A percentile compares a stretch with the other conserved stretches of the same genome.
These are phyloP conservation scores for honey bee (Apis mellifera) DNA, from an alignment of 1,140 invertebrate species.

Conservation along the genomic window DNA sequence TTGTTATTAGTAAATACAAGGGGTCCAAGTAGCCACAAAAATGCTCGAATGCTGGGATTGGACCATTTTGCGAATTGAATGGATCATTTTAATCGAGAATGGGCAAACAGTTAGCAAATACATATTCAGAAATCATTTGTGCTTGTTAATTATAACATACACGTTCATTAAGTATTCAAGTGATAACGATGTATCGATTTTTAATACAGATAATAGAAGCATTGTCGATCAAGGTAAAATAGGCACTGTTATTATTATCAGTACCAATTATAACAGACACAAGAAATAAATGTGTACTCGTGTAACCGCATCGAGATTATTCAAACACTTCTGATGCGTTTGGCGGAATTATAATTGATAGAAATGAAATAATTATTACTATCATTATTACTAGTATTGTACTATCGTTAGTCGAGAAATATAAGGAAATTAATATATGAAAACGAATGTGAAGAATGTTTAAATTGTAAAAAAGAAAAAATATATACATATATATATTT, in stretches of 20 bases:
- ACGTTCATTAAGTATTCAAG: conserved; percentile 28
- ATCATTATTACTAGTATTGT: not conserved
- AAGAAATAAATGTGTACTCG: not conserved
- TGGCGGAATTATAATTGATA: no score
- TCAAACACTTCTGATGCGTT: not conserved
- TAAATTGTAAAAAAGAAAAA: no score
- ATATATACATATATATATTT: no score
- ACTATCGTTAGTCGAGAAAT: not conserved
- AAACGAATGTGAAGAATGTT: no score
- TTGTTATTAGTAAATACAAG: not conserved
- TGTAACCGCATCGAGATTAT: not conserved
- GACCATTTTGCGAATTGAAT: not conserved
- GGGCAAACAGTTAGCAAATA: conserved; percentile 7
- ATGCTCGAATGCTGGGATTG: not conserved
- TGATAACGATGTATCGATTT: conserved; percentile 24
- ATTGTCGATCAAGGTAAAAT: not conserved
- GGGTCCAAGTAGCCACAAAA: not conserved
- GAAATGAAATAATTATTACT: not conserved
- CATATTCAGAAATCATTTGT: not conserved
- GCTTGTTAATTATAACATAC: conserved; percentile 35
- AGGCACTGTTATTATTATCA: not conserved
- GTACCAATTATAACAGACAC: not conserved
- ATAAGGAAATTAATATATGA: no score
- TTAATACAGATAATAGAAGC: not conserved
- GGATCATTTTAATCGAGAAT: not conserved